Evolutionary conservation across 2,888 invertebrate genomes (phyloP).

Genomic region (Eupithecia inturbata): DNA sequence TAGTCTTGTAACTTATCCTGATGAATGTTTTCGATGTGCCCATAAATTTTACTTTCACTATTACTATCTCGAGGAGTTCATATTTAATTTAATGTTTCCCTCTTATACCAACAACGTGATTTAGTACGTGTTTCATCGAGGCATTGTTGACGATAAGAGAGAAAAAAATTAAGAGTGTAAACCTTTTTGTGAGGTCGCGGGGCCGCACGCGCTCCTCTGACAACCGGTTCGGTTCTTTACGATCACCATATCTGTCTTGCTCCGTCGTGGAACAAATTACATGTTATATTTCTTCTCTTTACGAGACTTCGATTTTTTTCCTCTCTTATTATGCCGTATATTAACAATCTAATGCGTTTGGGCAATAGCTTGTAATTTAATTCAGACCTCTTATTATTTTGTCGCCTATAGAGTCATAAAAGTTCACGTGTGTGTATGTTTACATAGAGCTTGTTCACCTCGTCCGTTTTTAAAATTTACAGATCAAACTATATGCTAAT

Average conservation of each 20-base stretch:
- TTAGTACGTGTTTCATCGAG: slow-evolving; percentile 72
- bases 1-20: slow-evolving; percentile 46
- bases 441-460: slow-evolving; percentile 50
- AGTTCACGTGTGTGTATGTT: slow-evolving; percentile 56
- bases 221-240: slow-evolving; percentile 82
- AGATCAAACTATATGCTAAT: slow-evolving; percentile 55
- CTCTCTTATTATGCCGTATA: slow-evolving; percentile 65
- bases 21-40: slow-evolving; percentile 41
- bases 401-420: slow-evolving; percentile 63
- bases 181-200: slow-evolving; percentile 83
- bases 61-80: slow-evolving; percentile 52
- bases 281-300: slow-evolving; percentile 83
- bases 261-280: slow-evolving; percentile 81
- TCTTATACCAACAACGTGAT: slow-evolving; percentile 75
- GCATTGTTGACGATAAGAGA: slow-evolving; percentile 77
- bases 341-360: slow-evolving; percentile 71
- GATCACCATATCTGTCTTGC: slow-evolving; percentile 82
- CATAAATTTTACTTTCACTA: slow-evolving; percentile 54
- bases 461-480: slow-evolving; percentile 55
- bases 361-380: slow-evolving; percentile 67
- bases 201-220: slow-evolving; percentile 77
- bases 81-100: slow-evolving; percentile 68
- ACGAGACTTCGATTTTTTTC: slow-evolving; percentile 74
- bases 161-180: slow-evolving; percentile 77
- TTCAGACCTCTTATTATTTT: slow-evolving; percentile 62